Percentiles rank a stretch among this genome's conserved stretches.
These are phyloP conservation scores for Bradypodion pumilum DNA, from an alignment of 2,797 vertebrate genomes.

Conservation along the genomic window DNA sequence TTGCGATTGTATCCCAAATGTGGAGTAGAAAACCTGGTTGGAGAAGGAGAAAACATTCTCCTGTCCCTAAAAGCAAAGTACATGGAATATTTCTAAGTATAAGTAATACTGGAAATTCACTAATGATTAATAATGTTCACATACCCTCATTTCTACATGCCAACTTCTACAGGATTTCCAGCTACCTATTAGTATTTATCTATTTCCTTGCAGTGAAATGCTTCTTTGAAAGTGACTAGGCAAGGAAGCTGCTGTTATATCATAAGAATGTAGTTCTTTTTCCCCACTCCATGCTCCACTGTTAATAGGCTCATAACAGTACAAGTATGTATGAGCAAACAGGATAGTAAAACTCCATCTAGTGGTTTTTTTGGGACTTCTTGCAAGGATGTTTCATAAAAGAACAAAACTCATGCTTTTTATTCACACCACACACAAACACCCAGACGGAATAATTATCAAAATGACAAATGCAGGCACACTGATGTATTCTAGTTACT, in stretches of 20 bases:
- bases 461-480: not conserved
- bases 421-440: not conserved
- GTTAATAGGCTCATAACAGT: not conserved
- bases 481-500: not conserved
- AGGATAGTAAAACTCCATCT: not conserved
- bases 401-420: not conserved
- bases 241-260: not conserved
- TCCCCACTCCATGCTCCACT: not conserved
- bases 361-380: not conserved
- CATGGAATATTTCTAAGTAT: not conserved
- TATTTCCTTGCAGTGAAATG: not conserved
- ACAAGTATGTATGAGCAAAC: not conserved
- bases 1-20: not conserved
- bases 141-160: not conserved
- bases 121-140: not conserved
- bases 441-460: not conserved
- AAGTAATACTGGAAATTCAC: not conserved
- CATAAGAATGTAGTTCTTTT: not conserved
- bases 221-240: not conserved
- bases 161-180: conserved; percentile 22
- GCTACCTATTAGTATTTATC: not conserved
- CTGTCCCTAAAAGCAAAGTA: not conserved
- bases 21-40: not conserved
- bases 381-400: not conserved
- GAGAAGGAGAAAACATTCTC: not conserved